phyloP scores from a whole-genome alignment of 2,888 invertebrate species.

The Dilophus febrilis region DNA sequence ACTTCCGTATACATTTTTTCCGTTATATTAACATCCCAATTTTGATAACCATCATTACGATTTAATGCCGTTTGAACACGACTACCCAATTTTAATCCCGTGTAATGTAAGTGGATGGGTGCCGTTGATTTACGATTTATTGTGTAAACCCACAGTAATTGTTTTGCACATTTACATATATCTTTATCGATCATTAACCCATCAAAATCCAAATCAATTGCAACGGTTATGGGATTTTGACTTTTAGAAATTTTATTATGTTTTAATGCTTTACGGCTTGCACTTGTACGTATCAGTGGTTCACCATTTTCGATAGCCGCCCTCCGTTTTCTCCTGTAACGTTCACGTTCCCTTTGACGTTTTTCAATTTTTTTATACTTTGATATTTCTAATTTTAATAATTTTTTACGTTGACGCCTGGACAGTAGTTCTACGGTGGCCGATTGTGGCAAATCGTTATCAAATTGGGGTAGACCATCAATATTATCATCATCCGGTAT shows the following conservation, averaged over 20 bases:
- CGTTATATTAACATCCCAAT: conserved; percentile 80
- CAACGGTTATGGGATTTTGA: conserved; percentile 47
- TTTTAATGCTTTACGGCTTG: conserved; percentile 66
- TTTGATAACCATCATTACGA: conserved; percentile 70
- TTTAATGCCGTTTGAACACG: conserved; percentile 55
- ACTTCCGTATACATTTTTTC: conserved; percentile 45
- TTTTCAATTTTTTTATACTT: conserved; percentile 49
- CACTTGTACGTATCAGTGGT: conserved; percentile 42
- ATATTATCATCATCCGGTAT: too few relatives aligned
- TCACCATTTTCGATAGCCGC: conserved; percentile 54
- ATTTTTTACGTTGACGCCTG: conserved; percentile 50
- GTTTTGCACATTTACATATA: conserved; percentile 75
- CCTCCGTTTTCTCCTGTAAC: conserved; percentile 48
- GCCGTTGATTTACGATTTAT: conserved; percentile 64
- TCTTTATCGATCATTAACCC: conserved; percentile 81
- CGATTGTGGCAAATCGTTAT: too few relatives aligned
- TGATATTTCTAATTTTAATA: conserved; percentile 56
- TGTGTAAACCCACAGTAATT: conserved; percentile 79
- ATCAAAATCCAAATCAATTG: conserved; percentile 83
- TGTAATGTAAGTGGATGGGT: conserved; percentile 70
- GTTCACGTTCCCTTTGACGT: conserved; percentile 52
- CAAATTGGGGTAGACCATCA: too few relatives aligned
- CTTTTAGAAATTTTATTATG: conserved; percentile 48
- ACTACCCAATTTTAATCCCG: conserved; percentile 51
- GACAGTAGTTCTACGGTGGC: too few relatives aligned